A percentile compares a stretch with the other conserved stretches of the same genome.
These are phyloP conservation scores for Echeneis naucrates DNA, from an alignment of 2,797 vertebrate species.

Conservation along the genomic window DNA sequence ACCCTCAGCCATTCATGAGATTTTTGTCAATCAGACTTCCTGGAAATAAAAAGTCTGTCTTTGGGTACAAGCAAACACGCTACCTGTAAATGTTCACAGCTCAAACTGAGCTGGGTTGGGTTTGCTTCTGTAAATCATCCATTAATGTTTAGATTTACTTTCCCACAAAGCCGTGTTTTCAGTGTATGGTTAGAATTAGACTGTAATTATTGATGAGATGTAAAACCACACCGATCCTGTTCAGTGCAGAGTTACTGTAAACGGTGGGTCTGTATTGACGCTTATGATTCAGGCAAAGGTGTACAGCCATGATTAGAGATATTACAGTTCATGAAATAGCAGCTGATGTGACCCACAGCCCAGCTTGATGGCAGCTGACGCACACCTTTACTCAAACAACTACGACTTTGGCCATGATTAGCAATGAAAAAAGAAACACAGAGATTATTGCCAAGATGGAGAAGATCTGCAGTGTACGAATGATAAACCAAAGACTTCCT, in stretches of 20 bases:
- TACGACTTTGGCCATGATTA: background rate
- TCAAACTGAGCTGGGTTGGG: constrained; percentile 36
- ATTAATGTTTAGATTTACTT: constrained; percentile 30
- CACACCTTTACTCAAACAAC: constrained; percentile 5
- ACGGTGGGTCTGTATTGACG: background rate
- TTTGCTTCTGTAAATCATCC: constrained; percentile 14
- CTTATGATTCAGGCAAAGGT: background rate
- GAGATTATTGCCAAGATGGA: background rate
- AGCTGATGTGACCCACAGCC: background rate
- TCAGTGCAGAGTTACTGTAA: background rate
- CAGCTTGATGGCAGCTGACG: background rate
- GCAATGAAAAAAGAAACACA: constrained; percentile 12
- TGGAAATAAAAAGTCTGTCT: constrained; percentile 28
- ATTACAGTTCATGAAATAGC: background rate
- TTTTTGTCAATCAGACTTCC: constrained; percentile 32
- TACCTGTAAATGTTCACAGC: constrained; percentile 36
- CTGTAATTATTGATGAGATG: background rate
- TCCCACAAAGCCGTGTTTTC: constrained; percentile 14
- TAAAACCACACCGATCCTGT: background rate
- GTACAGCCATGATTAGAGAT: background rate
- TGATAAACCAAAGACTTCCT: background rate
- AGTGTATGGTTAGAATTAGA: no score
- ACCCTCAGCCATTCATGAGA: constrained; percentile 34
- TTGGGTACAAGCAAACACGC: background rate
- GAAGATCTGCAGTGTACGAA: constrained; percentile 19